Conservation (phyloP, 2,113 vertebrate species). For the Dermatemys mawii region DNA sequence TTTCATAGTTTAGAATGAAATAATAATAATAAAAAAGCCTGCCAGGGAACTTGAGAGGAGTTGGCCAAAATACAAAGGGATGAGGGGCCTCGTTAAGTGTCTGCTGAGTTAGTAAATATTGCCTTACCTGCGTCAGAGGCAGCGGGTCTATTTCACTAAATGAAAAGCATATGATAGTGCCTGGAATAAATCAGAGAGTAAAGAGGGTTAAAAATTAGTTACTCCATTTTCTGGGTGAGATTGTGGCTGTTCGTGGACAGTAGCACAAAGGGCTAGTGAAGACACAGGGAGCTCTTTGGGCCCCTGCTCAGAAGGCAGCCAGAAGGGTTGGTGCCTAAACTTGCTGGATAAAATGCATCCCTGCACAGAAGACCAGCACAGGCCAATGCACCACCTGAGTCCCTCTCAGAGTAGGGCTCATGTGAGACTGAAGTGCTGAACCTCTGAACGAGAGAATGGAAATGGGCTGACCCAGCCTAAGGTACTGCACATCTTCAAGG, state of each 20-base stretch:
- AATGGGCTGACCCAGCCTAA: neutral
- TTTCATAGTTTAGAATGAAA: constrained; percentile 2
- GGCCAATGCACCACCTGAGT: neutral
- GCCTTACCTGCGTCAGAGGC: neutral
- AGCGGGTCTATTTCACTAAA: neutral
- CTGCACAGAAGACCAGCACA: neutral
- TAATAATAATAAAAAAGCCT: neutral
- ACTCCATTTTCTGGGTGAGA: neutral
- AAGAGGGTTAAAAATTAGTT: neutral
- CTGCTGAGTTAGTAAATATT: neutral
- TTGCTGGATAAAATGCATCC: neutral
- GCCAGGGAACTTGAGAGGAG: neutral
- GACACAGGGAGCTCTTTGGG: neutral
- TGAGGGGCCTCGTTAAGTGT: neutral
- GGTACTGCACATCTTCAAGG: neutral
- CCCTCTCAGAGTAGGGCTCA: neutral
- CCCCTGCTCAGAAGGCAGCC: neutral
- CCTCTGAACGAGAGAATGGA: neutral
- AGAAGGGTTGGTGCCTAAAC: neutral
- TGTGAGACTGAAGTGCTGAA: neutral
- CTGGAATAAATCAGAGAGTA: neutral
- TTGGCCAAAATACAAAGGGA: neutral
- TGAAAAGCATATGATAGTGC: neutral
- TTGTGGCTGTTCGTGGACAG: neutral
- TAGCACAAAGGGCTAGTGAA: neutral